These are phyloP conservation scores for Brachionus manjavacas DNA, from an alignment of 1,140 invertebrate genomes.

Conservation along the genomic window DNA sequence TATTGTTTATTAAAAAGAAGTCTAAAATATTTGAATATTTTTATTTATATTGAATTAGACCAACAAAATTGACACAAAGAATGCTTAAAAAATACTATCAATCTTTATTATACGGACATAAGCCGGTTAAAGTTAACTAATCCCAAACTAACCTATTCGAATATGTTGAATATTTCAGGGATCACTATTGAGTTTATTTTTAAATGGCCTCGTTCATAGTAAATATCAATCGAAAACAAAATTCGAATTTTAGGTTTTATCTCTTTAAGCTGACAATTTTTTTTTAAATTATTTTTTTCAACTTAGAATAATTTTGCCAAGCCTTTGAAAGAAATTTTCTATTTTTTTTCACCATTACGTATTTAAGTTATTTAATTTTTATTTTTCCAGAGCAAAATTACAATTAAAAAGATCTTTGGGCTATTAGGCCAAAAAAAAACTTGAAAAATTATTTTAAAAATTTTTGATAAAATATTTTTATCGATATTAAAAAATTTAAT, in stretches of 20 bases:
- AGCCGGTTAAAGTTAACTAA: background rate
- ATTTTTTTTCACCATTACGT: no score
- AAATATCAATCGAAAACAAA: background rate
- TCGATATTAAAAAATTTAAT: no score
- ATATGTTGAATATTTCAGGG: background rate
- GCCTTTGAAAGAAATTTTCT: no score
- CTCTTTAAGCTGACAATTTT: background rate
- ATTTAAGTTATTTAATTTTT: no score
- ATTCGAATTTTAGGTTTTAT: background rate
- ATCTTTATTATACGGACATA: background rate
- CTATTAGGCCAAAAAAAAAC: no score
- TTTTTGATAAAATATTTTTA: no score
- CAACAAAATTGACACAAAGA: background rate
- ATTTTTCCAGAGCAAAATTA: no score
- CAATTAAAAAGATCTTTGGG: no score
- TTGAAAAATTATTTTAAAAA: no score
- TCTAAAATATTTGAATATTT: background rate
- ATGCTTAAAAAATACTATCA: background rate
- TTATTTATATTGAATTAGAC: background rate
- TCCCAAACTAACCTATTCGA: background rate
- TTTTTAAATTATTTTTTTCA: no score
- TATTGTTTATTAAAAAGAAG: background rate
- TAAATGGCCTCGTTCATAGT: background rate
- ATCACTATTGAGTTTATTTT: background rate
- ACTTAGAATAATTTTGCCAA: no score